These are phyloP conservation scores for Dynastes hyllus DNA, from an alignment of 2,888 invertebrate genomes.

Conservation along the genomic window DNA sequence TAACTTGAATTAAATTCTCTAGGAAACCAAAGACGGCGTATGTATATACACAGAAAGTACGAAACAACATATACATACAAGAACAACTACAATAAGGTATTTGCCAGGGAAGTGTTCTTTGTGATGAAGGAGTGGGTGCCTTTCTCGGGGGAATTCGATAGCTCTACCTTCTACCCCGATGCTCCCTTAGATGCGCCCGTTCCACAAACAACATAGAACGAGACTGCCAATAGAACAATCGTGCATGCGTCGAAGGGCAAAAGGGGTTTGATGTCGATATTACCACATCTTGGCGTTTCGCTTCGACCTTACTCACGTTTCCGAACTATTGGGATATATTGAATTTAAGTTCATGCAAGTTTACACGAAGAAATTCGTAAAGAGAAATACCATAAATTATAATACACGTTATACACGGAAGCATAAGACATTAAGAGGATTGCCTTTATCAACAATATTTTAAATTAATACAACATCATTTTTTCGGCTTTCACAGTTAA, in stretches of 20 bases:
- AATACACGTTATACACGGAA: no score
- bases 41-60: slow-evolving; percentile 8
- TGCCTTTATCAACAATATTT: no score
- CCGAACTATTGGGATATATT: background rate
- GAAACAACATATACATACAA: slow-evolving; percentile 25
- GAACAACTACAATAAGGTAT: slow-evolving; percentile 56
- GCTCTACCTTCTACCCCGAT: slow-evolving; percentile 57
- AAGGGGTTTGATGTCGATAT: slow-evolving; percentile 29
- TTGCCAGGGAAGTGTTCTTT: slow-evolving; percentile 57
- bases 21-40: slow-evolving; percentile 32
- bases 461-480: no score
- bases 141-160: slow-evolving; percentile 57
- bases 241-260: slow-evolving; percentile 47
- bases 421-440: no score
- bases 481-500: no score
- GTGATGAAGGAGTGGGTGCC: slow-evolving; percentile 43
- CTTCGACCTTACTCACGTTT: slow-evolving; percentile 1
- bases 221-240: slow-evolving; percentile 59
- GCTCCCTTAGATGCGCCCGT: slow-evolving; percentile 27
- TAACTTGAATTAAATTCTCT: slow-evolving; percentile 43
- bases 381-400: no score
- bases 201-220: slow-evolving; percentile 57
- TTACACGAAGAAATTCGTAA: no score
- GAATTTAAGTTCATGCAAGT: no score
- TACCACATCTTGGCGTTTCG: background rate